Evolutionary conservation across 2,888 invertebrate genomes (phyloP), one percentile per base, ranked within the genome.

Genomic region (Itoplectis maculator): DNA sequence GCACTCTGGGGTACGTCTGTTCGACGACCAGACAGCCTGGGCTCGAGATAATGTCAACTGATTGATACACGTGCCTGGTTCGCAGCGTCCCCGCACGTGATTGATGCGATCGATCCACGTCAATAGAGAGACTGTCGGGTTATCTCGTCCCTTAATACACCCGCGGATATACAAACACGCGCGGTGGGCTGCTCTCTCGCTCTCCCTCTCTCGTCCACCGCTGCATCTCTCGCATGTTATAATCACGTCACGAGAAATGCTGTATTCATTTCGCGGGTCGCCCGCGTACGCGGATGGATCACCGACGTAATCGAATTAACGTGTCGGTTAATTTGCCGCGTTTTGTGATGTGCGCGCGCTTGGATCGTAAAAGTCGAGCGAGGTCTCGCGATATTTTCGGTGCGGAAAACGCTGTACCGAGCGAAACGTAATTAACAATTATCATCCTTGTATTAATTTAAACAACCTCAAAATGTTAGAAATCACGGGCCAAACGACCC

Each of bases 101-200:
- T 91, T 90, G 91, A 91, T 91, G 91, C 87, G 88, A 89, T 91
- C 91, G 91, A 91, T 91, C 89, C 89, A 88, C 88, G 90, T 90
- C 91, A 90, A 91, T 91, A 89, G 88, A 88, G 88, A 88, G 88
- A 88, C 87, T 87, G 89, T 88, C 88, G 89, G 88, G 89, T 89
- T 89, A 90, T 90, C 89, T 80, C 87, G 37, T 61, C 59, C 61
- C 66, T 66, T 76, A 72, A 79, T 82, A 79, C 69, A 61, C 54
- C 35, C 3, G 18, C 47, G 45, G 56, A 70, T 56, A 69, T 56
- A 73, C 69, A 74, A 77, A 70, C 29, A 29, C 40, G 59, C 29
- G 49, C 20, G 29, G 18, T 54, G 20, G 45, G n/a, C 13, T n/a
- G 45, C 35, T 9, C 23, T 37, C 69, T 29, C 18, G 1, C 13